A percentile compares a stretch with the other conserved stretches of the same genome.
phyloP scores from a whole-genome alignment of 2,113 vertebrate species.

The Dicentrarchus labrax region DNA sequence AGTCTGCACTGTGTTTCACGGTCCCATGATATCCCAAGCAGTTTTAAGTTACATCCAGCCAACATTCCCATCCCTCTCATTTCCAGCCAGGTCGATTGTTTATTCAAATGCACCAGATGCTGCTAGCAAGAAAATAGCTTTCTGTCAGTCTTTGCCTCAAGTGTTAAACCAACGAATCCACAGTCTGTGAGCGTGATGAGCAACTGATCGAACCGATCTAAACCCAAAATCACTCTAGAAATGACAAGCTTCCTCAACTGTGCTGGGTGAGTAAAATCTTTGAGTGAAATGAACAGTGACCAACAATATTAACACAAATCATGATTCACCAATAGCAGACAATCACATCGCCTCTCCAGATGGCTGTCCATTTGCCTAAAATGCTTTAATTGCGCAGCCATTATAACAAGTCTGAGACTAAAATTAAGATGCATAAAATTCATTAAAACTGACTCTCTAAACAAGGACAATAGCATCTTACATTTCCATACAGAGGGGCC shows the following conservation, averaged over 20 bases:
- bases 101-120: conserved; percentile 30
- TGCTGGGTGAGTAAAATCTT: conserved; percentile 23
- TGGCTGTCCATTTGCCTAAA: conserved; percentile 68
- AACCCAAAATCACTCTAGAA: conserved; percentile 1
- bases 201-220: background rate
- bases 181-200: background rate
- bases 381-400: conserved; percentile 56
- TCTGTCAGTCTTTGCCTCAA: background rate
- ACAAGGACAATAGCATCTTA: conserved; percentile 64
- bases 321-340: conserved; percentile 50
- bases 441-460: conserved; percentile 48
- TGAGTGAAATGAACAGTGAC: conserved; percentile 55
- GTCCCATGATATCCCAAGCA: background rate
- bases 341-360: conserved; percentile 63
- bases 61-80: conserved; percentile 20
- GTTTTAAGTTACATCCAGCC: background rate
- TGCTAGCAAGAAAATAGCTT: background rate
- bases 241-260: conserved; percentile 20
- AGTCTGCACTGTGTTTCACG: background rate
- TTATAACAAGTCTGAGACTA: conserved; percentile 48
- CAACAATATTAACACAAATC: conserved; percentile 44
- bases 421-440: conserved; percentile 70
- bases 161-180: conserved; percentile 14
- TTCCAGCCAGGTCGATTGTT: conserved; percentile 30
- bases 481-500: conserved; percentile 41